phyloP scores from a whole-genome alignment of 1,140 invertebrate species.

The Aphidius gifuensis region DNA sequence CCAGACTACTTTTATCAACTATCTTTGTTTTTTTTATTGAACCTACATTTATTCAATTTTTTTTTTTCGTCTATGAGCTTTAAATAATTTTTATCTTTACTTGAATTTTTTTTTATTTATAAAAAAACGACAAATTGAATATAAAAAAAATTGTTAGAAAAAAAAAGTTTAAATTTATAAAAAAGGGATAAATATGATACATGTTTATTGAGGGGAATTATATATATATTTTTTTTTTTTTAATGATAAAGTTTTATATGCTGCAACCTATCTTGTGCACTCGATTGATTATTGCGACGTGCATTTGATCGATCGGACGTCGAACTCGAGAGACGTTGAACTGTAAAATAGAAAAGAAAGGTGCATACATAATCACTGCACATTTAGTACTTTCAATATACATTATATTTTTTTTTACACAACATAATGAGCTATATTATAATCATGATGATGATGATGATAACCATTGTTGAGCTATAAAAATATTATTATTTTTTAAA shows the following conservation, averaged over 20 bases:
- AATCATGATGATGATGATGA: too few relatives aligned
- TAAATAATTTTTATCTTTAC: background rate
- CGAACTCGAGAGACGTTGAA: constrained; percentile 8
- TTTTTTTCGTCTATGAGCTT: background rate
- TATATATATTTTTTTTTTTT: too few relatives aligned
- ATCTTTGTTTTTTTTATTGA: background rate
- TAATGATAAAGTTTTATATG: too few relatives aligned
- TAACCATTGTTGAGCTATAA: too few relatives aligned
- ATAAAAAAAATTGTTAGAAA: background rate
- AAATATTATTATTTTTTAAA: too few relatives aligned
- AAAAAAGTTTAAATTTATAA: background rate
- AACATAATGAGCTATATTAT: too few relatives aligned
- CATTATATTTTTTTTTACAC: too few relatives aligned
- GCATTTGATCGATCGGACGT: constrained; percentile 13
- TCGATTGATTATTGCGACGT: constrained; percentile 14
- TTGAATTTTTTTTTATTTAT: background rate
- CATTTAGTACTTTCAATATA: too few relatives aligned
- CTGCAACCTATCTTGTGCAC: too few relatives aligned
- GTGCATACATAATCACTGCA: too few relatives aligned
- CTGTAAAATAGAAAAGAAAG: too few relatives aligned
- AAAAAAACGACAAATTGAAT: background rate
- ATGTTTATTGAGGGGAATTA: constrained; percentile 1
- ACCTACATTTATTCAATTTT: background rate
- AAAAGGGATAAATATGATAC: background rate
- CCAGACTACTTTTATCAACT: background rate